Evolutionary conservation across 2,797 vertebrate species (phyloP).

Genomic region (Aselliscus stoliczkanus): DNA sequence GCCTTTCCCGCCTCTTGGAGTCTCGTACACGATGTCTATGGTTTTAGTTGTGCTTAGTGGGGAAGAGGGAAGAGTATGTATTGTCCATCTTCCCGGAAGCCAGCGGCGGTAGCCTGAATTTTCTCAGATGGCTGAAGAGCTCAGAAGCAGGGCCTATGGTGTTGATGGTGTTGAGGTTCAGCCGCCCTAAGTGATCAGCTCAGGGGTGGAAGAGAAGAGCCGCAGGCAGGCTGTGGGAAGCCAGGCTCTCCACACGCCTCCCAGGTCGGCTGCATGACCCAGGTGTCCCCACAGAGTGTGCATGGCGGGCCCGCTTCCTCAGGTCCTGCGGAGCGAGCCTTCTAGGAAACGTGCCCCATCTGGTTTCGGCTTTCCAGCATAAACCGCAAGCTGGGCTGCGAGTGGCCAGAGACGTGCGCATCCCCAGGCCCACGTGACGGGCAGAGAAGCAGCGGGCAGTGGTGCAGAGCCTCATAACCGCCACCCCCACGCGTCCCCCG

Average conservation of each 20-base stretch:
- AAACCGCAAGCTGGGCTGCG: background rate
- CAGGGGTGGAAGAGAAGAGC: background rate
- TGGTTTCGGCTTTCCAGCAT: background rate
- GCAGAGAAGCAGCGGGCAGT: no score
- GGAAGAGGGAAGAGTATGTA: background rate
- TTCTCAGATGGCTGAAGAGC: background rate
- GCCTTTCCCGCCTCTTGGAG: background rate
- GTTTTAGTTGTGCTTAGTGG: background rate
- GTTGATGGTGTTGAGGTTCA: background rate
- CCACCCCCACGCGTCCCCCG: no score
- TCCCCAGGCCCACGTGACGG: background rate
- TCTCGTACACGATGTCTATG: background rate
- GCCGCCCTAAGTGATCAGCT: background rate
- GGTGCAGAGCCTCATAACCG: background rate
- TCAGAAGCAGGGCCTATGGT: background rate
- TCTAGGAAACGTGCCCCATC: background rate
- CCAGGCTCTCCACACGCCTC: background rate
- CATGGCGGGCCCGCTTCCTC: background rate
- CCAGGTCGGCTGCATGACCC: background rate
- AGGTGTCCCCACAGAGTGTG: background rate
- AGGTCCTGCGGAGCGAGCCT: background rate
- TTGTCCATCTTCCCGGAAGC: background rate
- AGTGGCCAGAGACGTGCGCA: no score
- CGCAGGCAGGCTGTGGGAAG: fast-evolving
- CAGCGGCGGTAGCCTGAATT: background rate